Conservation (phyloP, 2,888 invertebrate species). For the Spisula solida region DNA sequence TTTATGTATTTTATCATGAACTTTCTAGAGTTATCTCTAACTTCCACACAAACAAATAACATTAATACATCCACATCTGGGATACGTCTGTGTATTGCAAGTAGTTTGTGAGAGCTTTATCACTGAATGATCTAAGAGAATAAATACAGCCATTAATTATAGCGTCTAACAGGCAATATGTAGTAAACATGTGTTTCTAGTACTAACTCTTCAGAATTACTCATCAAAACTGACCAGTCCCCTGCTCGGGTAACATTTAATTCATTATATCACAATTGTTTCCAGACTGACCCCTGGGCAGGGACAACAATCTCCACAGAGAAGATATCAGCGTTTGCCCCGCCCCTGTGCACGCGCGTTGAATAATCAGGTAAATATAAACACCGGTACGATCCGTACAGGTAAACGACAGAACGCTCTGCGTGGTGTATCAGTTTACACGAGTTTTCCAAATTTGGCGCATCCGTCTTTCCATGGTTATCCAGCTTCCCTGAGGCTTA, state of each 20-base stretch:
- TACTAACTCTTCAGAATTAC: not conserved
- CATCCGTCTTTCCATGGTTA: constrained; percentile 50
- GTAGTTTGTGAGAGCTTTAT: not conserved
- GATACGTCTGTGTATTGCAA: not conserved
- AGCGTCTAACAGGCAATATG: constrained; percentile 10
- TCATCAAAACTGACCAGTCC: constrained; percentile 15
- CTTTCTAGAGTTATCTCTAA: constrained; percentile 11
- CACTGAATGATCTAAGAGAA: not conserved
- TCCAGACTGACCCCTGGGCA: not conserved
- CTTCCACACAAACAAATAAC: not conserved
- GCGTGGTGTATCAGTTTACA: constrained; percentile 67
- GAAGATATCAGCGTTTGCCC: not conserved
- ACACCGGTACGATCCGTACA: constrained; percentile 36
- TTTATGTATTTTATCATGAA: not conserved
- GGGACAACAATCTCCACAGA: not conserved
- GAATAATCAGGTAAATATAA: constrained; percentile 27
- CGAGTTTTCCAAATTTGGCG: constrained; percentile 73
- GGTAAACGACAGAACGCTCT: constrained; percentile 60
- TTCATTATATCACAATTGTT: not conserved
- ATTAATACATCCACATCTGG: constrained; percentile 5
- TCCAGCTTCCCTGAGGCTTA: constrained; percentile 50
- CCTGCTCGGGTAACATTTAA: not conserved
- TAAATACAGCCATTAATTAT: constrained; percentile 10
- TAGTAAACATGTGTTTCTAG: not conserved
- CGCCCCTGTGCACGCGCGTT: constrained; percentile 26